Evolutionary conservation across 2,797 vertebrate species (phyloP), one percentile per base, ranked within the genome.

Genomic region (Bovichtus variegatus): DNA sequence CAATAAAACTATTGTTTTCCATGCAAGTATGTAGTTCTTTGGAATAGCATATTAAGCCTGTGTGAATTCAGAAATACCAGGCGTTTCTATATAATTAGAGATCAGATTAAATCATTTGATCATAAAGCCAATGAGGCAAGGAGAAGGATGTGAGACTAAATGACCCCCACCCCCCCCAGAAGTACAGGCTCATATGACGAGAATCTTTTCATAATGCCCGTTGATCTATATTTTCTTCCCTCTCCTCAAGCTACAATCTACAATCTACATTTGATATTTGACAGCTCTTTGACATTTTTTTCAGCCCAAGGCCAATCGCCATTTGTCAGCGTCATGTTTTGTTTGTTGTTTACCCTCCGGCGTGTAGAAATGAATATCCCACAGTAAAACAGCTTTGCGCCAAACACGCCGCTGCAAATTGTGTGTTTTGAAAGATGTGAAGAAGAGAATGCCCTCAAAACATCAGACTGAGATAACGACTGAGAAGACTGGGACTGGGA

Each of bases 381-480:
- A 38, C 38, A 23, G 58, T 68, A 19, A 76, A 61, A 73, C 0
- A 29, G 43, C 50, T n/a, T 16, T 15, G 0, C 11, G 0, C 12
- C 3, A 9, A 72, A 60, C 46, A 36, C 9, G n/a, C 3, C 0
- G 9, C 51, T 9, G 49, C 66, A 84, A 71, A 74, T 51, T 81
- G 58, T 86, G 85, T 76, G 80, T 78, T 82, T 55, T 31, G 43
- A 70, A 53, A 51, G 29, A 77, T 47, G 10, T 9, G 40, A 55
- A 10, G 40, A 41, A 18, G 60, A 80, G 53, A 63, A 57, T 0
- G 54, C 46, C 83, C 73, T 75, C 36, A 61, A 77, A 79, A 72
- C 81, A 67, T 74, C 58, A 77, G 41, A 19, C 36, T 9, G 67
- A 69, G 79, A 81, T 80, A 75, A 83, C 74, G 71, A 70, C 57